A percentile compares a stretch with the other conserved stretches of the same genome.
Conservation (phyloP, 2,888 invertebrate genomes). For the Hypomecis atomaria region DNA sequence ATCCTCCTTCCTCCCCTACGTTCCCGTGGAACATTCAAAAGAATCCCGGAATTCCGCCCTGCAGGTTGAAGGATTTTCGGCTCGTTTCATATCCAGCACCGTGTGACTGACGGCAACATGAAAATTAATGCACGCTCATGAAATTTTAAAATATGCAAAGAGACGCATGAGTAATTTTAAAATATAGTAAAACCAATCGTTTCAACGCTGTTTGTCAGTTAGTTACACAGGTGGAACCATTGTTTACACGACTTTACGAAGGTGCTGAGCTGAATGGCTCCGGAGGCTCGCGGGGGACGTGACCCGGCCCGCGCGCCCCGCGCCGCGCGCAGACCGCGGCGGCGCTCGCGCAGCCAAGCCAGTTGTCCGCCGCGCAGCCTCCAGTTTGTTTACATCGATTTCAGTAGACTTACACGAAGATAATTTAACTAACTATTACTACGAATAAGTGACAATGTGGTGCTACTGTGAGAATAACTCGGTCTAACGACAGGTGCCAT, state of each 20-base stretch:
- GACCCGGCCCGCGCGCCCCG: conserved; percentile 58
- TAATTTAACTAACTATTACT: conserved; percentile 35
- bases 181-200: conserved; percentile 2
- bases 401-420: conserved; percentile 28
- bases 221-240: conserved; percentile 70
- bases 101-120: conserved; percentile 10
- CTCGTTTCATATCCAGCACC: conserved; percentile 47
- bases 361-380: conserved; percentile 82
- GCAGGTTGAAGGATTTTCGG: conserved; percentile 51
- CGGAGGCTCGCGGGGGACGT: conserved; percentile 60
- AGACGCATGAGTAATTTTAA: neutral
- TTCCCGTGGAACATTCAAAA: conserved; percentile 31
- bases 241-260: conserved; percentile 68
- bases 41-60: conserved; percentile 44
- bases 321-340: conserved; percentile 51
- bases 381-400: conserved; percentile 78
- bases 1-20: conserved; percentile 34
- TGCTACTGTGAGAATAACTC: conserved; percentile 41
- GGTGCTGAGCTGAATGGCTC: conserved; percentile 69
- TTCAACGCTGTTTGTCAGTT: conserved; percentile 36
- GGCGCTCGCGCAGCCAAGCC: conserved; percentile 79
- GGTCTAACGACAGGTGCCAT: conserved; percentile 38
- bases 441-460: conserved; percentile 50
- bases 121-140: neutral
- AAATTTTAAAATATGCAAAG: neutral